Percentiles rank a stretch among this genome's conserved stretches.
Evolutionary conservation across 2,113 vertebrate species (phyloP).

Genomic region (Tonatia bakeri): DNA sequence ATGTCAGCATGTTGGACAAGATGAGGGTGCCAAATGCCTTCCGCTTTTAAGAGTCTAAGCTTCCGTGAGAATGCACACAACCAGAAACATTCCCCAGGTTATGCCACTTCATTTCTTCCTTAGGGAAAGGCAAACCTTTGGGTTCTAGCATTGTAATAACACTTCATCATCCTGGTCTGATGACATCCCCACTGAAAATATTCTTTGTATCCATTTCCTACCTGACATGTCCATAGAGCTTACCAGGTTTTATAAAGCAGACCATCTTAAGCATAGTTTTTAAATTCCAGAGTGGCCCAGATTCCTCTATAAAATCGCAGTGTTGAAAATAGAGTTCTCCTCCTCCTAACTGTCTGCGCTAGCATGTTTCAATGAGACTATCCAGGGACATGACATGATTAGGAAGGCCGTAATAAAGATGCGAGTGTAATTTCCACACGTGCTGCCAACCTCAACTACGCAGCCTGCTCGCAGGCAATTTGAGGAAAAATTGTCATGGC

Average conservation of each 20-base stretch:
- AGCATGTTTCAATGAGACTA: background rate
- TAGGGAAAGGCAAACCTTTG: background rate
- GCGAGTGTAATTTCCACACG: background rate
- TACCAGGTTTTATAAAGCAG: background rate
- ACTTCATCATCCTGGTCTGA: background rate
- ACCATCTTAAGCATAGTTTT: constrained; percentile 1
- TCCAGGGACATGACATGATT: background rate
- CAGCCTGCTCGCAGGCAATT: background rate
- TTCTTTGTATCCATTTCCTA: background rate
- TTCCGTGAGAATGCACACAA: background rate
- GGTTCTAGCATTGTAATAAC: background rate
- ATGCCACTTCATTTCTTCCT: background rate
- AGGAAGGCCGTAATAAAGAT: background rate
- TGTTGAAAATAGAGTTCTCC: background rate
- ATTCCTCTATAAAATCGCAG: background rate
- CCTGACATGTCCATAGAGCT: background rate
- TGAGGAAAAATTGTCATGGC: background rate
- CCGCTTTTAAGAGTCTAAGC: background rate
- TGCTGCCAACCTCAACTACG: background rate
- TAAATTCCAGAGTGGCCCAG: background rate
- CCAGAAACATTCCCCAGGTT: background rate
- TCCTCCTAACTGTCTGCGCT: background rate
- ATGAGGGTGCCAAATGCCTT: background rate
- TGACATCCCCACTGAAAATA: background rate
- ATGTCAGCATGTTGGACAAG: background rate